A percentile compares a stretch with the other conserved stretches of the same genome.
These are phyloP conservation scores for Hermaeophaga mercurialis DNA, from an alignment of 2,888 invertebrate species.

Conservation along the genomic window DNA sequence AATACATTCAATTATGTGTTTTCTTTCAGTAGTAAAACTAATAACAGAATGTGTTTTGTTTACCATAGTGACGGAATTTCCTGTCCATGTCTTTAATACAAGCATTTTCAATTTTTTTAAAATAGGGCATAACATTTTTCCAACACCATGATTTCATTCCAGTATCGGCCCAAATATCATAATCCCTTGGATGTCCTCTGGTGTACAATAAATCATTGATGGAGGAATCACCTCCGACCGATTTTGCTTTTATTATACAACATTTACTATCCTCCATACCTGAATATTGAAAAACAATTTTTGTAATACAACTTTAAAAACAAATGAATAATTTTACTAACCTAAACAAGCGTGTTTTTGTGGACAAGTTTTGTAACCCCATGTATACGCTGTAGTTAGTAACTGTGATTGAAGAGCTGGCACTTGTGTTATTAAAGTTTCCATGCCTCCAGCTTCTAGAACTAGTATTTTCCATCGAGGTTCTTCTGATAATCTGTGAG, in stretches of 20 bases:
- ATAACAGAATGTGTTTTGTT: background rate
- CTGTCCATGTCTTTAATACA: slow-evolving; percentile 62
- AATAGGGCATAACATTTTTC: slow-evolving; percentile 74
- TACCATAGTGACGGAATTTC: slow-evolving; percentile 60
- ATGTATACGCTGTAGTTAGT: slow-evolving; percentile 64
- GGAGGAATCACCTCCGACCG: slow-evolving; percentile 80
- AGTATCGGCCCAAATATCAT: slow-evolving; percentile 73
- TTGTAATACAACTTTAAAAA: too few species aligned
- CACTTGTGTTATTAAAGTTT: slow-evolving; percentile 61
- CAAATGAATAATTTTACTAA: slow-evolving; percentile 18
- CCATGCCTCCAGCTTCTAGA: slow-evolving; percentile 55
- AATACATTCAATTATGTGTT: too few species aligned
- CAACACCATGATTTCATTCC: slow-evolving; percentile 79
- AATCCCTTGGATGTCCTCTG: slow-evolving; percentile 72
- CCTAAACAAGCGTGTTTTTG: slow-evolving; percentile 62
- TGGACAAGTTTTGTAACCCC: slow-evolving; percentile 65
- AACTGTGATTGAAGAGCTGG: slow-evolving; percentile 62
- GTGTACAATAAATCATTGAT: slow-evolving; percentile 84
- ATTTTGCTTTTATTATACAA: slow-evolving; percentile 64
- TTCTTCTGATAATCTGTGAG: slow-evolving; percentile 37
- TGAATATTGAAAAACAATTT: slow-evolving; percentile 27
- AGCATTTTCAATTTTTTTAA: slow-evolving; percentile 77
- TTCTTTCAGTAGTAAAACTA: too few species aligned
- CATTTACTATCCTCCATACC: slow-evolving; percentile 47
- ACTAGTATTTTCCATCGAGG: slow-evolving; percentile 37